Evolutionary conservation across 2,113 vertebrate genomes (phyloP).

Genomic region (Ursus arctos): DNA sequence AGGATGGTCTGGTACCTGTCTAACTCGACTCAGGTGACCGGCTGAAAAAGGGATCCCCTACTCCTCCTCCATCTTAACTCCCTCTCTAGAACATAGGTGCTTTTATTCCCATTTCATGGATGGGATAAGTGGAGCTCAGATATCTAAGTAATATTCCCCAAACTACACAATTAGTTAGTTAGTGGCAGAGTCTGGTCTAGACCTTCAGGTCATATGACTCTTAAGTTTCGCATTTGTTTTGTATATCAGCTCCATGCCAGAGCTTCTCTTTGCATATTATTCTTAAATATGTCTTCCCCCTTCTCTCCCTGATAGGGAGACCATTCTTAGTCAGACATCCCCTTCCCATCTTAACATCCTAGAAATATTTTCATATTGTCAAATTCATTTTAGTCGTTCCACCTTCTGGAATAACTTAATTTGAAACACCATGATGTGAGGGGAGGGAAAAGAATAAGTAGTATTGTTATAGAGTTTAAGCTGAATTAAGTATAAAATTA

Average conservation of each 20-base stretch:
- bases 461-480: conserved; percentile 44
- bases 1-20: too few species aligned
- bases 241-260: neutral
- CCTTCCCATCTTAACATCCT: neutral
- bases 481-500: conserved; percentile 54
- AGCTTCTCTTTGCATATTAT: neutral
- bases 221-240: neutral
- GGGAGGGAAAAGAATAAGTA: conserved; percentile 11
- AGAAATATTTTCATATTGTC: conserved; percentile 7
- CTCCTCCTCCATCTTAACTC: too few species aligned
- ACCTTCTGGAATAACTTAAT: neutral
- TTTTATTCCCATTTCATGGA: conserved; percentile 6
- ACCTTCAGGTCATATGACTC: neutral
- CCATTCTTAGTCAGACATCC: neutral
- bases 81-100: neutral
- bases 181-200: neutral
- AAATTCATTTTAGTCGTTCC: conserved; percentile 16
- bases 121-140: neutral
- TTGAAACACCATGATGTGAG: neutral
- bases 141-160: neutral
- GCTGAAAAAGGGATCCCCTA: too few species aligned
- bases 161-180: neutral
- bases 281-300: neutral
- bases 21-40: too few species aligned
- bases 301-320: neutral